Conservation (phyloP, 2,888 invertebrate genomes). For the Epinotia bilunana region DNA sequence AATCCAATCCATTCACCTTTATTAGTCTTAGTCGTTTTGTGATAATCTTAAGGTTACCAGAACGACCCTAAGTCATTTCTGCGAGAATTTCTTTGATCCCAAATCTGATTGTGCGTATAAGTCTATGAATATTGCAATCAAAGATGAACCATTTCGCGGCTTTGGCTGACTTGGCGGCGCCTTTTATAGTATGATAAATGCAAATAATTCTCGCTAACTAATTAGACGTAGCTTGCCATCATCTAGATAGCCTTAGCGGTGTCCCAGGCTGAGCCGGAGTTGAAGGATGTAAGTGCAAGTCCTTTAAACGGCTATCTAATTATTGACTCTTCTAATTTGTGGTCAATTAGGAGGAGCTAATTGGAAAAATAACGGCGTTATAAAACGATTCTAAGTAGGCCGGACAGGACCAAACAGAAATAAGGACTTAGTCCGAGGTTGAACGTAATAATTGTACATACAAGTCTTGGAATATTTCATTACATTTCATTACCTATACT, state of each 20-base stretch:
- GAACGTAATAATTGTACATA: background rate
- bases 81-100: background rate
- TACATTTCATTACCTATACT: too few relatives aligned
- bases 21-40: background rate
- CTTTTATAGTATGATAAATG: slow-evolving; percentile 40
- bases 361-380: background rate
- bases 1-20: background rate
- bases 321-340: slow-evolving; percentile 1
- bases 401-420: background rate
- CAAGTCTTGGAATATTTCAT: background rate
- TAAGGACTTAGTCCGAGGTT: background rate
- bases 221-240: slow-evolving; percentile 31
- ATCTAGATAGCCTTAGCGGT: slow-evolving; percentile 23
- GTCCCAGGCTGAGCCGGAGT: slow-evolving; percentile 13
- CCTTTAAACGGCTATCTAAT: slow-evolving; percentile 5
- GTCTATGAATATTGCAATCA: slow-evolving; percentile 14
- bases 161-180: slow-evolving; percentile 17
- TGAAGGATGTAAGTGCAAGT: slow-evolving; percentile 15
- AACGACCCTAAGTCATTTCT: background rate
- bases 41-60: background rate
- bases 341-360: background rate
- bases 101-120: slow-evolving; percentile 14
- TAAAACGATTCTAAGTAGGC: background rate
- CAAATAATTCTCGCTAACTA: slow-evolving; percentile 36
- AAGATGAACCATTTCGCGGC: slow-evolving; percentile 33